Percentiles rank a stretch among this genome's conserved stretches.
Evolutionary conservation across 1,140 invertebrate genomes (phyloP).

Genomic region (Zaprionus ghesquierei): DNA sequence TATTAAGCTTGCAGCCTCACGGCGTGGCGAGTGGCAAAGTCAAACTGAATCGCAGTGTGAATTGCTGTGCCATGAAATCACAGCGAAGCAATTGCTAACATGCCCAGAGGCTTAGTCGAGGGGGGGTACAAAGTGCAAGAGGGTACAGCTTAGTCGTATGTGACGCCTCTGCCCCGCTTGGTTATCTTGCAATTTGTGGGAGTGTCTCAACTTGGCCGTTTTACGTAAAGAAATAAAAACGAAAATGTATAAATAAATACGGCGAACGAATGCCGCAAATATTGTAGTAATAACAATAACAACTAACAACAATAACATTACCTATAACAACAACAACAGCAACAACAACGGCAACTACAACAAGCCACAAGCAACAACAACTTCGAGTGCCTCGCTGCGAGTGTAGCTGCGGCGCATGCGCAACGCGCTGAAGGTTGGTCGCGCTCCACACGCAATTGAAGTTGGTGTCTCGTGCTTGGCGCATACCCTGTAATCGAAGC

Average conservation of each 20-base stretch:
- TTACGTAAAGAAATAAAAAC: conserved; percentile 77
- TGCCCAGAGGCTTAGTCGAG: conserved; percentile 39
- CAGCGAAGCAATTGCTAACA: conserved; percentile 55
- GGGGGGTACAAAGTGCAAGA: neutral
- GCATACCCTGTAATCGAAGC: conserved; percentile 14
- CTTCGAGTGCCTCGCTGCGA: conserved; percentile 10
- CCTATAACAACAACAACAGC: conserved; percentile 30
- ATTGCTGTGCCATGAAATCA: conserved; percentile 79
- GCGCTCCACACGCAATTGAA: conserved; percentile 9
- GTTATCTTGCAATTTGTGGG: conserved; percentile 78
- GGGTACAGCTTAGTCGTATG: neutral
- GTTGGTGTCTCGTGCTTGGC: conserved; percentile 16
- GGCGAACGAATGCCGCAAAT: conserved; percentile 70
- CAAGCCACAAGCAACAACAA: conserved; percentile 39
- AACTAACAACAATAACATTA: conserved; percentile 48
- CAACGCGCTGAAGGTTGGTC: conserved; percentile 73
- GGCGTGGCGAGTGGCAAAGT: conserved; percentile 71
- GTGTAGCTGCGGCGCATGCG: conserved; percentile 32
- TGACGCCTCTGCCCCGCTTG: conserved; percentile 41
- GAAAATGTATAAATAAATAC: conserved; percentile 70
- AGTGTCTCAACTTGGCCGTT: conserved; percentile 77
- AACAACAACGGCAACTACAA: conserved; percentile 30
- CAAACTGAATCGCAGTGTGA: conserved; percentile 75
- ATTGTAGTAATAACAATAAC: conserved; percentile 71
- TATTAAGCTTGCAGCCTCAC: conserved; percentile 12